Evolutionary conservation across 2,113 vertebrate genomes (phyloP).

Genomic region (Asarcornis scutulata): DNA sequence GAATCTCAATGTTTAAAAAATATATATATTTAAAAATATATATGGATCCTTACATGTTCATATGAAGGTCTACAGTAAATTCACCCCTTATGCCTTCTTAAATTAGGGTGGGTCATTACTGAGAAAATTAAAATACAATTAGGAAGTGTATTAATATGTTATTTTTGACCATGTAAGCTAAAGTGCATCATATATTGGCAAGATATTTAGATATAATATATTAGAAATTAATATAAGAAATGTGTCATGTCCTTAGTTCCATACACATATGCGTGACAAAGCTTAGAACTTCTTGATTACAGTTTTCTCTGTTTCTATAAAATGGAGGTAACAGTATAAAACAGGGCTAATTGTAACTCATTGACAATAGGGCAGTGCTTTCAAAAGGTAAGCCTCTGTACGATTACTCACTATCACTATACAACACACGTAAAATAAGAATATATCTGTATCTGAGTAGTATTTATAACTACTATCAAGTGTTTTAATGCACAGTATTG

Average conservation of each 20-base stretch:
- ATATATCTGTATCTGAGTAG: too few relatives aligned
- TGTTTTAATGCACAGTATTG: not conserved
- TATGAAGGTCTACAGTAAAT: not conserved
- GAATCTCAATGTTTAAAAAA: not conserved
- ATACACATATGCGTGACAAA: not conserved
- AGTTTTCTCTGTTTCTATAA: too few relatives aligned
- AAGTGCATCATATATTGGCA: not conserved
- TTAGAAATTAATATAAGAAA: not conserved
- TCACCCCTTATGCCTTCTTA: too few relatives aligned
- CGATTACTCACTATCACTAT: not conserved
- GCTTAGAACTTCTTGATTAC: not conserved
- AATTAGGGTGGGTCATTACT: not conserved
- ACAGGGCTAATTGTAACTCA: too few relatives aligned
- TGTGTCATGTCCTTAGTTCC: not conserved
- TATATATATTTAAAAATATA: not conserved
- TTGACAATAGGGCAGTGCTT: not conserved
- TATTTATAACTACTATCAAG: not conserved
- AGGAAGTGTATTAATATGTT: not conserved
- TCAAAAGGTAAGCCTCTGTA: not conserved
- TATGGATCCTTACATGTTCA: not conserved
- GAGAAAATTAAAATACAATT: not conserved
- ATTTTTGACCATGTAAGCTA: not conserved
- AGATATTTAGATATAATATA: not conserved
- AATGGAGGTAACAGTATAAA: too few relatives aligned
- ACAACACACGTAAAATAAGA: not conserved